Evolutionary conservation across 2,888 invertebrate genomes (phyloP), one percentile per base, ranked within the genome.

Genomic region (Artemia sp.): DNA sequence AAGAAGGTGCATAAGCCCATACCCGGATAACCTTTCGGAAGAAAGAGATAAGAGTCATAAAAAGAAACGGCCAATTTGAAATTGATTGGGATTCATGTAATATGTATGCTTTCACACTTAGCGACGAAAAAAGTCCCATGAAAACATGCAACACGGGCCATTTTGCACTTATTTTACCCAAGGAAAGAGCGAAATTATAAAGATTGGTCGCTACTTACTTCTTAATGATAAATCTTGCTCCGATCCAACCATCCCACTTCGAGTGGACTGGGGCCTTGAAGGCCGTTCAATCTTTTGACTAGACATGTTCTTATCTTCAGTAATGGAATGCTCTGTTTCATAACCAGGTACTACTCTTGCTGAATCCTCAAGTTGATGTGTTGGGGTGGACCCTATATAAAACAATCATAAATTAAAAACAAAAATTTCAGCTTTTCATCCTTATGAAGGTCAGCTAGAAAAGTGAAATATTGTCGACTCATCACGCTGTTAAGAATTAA

Each of bases 341-440:
- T 58, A 58, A 19, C 64, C 64, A 9, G 64, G n/a, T 24, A 58
- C 64, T n/a, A 58, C 64, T 24, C 64, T n/a, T n/a, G n/a, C 64
- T 8, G 64, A 58, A 24, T 24, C 64, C 14, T 58, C 64, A n/a
- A 24, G n/a, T 58, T 58, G 64, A 58, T 10, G 38, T 3, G 38
- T 38, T 38, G 38, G 38, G 38, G 38, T 38, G 38, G 38, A 38
- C 38, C 38, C 38, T 38, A 38, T 3, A 38, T 38, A 38, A 38
- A 38, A 38, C 38, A 38, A 38, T 38, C 38, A 38, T 6, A 38
- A 38, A 38, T 38, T 38, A 58, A 58, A 58, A n/a, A 58, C 64
- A 58, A 58, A 38, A 38, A 38, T 38, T 38, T 38, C 38, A 38
- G 38, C 38, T 38, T 38, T 38, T 38, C 38, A 38, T 38, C 38